A percentile compares a stretch with the other conserved stretches of the same genome.
Evolutionary conservation across 2,113 vertebrate species (phyloP).

Genomic region (Vulpes vulpes): DNA sequence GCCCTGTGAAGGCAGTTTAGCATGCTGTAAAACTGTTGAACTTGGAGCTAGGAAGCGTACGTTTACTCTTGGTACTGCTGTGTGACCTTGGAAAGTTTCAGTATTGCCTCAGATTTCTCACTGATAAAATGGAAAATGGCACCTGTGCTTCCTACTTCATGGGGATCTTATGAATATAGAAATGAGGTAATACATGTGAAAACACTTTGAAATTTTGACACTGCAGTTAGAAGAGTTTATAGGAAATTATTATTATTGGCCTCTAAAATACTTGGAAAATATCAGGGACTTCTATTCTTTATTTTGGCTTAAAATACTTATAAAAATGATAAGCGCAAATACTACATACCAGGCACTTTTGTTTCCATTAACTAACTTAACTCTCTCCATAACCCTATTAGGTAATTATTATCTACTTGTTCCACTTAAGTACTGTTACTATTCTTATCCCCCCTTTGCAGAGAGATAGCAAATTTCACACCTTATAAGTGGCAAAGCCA

Average conservation of each 20-base stretch:
- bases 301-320: constrained; percentile 34
- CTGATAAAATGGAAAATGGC: background rate
- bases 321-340: constrained; percentile 21
- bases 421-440: background rate
- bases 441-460: background rate
- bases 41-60: background rate
- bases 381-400: background rate
- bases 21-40: background rate
- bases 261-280: constrained; percentile 10
- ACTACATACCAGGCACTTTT: background rate
- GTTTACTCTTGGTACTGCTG: background rate
- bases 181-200: background rate
- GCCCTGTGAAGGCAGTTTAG: background rate
- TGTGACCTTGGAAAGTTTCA: background rate
- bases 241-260: background rate
- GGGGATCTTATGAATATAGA: background rate
- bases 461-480: background rate
- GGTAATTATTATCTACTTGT: background rate
- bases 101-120: background rate
- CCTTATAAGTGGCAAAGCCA: background rate
- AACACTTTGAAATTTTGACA: constrained; percentile 40
- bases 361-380: background rate
- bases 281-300: background rate
- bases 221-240: background rate
- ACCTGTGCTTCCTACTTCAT: background rate